Percentiles rank a stretch among this genome's conserved stretches.
phyloP scores from a whole-genome alignment of 2,888 invertebrate species.

The Tigriopus californicus region DNA sequence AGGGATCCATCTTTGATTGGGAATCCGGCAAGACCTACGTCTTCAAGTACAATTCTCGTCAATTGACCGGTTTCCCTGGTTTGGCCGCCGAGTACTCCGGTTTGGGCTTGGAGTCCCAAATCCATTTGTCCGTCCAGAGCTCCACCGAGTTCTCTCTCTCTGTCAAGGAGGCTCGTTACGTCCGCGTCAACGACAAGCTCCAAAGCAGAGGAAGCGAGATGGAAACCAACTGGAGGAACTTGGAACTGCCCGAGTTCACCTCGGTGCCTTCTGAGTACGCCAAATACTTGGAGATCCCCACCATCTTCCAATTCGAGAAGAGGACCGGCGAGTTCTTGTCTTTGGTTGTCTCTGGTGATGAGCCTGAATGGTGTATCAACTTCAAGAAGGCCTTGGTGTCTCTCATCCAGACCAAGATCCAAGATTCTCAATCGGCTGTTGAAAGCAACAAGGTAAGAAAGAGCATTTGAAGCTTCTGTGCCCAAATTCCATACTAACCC shows the following conservation, averaged over 20 bases:
- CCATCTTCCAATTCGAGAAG: not conserved
- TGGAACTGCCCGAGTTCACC: not conserved
- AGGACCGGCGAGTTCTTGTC: not conserved
- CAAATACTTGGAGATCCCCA: constrained; percentile 9
- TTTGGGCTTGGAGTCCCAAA: constrained; percentile 11
- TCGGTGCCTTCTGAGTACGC: not conserved
- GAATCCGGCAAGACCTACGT: constrained; percentile 8
- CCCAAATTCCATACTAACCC: not conserved
- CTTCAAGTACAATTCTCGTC: constrained; percentile 12
- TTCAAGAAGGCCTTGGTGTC: constrained; percentile 15
- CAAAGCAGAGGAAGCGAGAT: not conserved
- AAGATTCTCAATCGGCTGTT: not conserved
- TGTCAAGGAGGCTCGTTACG: constrained; percentile 4
- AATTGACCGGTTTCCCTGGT: constrained; percentile 14
- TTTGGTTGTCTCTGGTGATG: constrained; percentile 11
- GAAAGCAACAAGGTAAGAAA: constrained; percentile 7
- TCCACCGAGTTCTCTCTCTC: not conserved
- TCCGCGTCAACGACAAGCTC: not conserved
- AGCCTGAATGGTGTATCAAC: constrained; percentile 16
- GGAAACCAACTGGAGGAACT: not conserved
- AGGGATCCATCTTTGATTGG: not conserved
- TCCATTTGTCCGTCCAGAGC: constrained; percentile 7
- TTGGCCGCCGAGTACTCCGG: constrained; percentile 15
- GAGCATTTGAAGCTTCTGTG: no score
- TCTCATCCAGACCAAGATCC: constrained; percentile 11